Evolutionary conservation across 1,140 invertebrate genomes (phyloP).

Genomic region (Bradynema listronoti): DNA sequence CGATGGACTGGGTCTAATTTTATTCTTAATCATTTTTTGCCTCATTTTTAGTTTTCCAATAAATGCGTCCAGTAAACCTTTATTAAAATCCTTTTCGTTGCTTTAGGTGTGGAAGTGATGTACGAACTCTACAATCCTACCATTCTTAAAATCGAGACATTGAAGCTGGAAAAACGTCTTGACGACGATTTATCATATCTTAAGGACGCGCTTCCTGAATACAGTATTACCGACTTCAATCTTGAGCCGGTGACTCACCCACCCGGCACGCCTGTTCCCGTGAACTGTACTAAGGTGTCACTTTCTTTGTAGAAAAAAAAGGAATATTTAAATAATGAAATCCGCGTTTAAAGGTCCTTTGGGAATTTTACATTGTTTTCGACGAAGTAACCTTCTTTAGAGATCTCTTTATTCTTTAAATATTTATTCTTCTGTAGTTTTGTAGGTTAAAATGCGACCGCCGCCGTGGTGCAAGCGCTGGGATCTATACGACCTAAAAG

Average conservation of each 20-base stretch:
- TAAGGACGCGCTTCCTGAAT: conserved; percentile 82
- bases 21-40: too few relatives aligned
- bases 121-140: conserved; percentile 91
- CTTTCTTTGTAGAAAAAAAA: conserved; percentile 1
- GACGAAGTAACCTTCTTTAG: too few relatives aligned
- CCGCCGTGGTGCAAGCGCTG: conserved; percentile 54
- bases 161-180: conserved; percentile 82
- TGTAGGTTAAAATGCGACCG: conserved; percentile 53
- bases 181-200: conserved; percentile 84
- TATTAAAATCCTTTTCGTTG: conserved; percentile 1
- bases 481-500: conserved; percentile 43
- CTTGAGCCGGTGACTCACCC: conserved; percentile 74
- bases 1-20: conserved; percentile 69
- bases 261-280: conserved; percentile 72
- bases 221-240: conserved; percentile 83
- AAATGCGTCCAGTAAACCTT: too few relatives aligned
- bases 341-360: neutral
- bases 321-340: neutral
- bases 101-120: conserved; percentile 71
- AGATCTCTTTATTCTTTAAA: too few relatives aligned
- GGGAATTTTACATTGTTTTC: neutral
- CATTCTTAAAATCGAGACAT: conserved; percentile 78
- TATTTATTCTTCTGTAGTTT: conserved; percentile 1
- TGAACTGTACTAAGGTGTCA: conserved; percentile 76
- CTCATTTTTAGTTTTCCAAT: too few relatives aligned